A percentile compares a stretch with the other conserved stretches of the same genome.
phyloP scores from a whole-genome alignment of 2,797 vertebrate species.

The Gouania willdenowi region DNA sequence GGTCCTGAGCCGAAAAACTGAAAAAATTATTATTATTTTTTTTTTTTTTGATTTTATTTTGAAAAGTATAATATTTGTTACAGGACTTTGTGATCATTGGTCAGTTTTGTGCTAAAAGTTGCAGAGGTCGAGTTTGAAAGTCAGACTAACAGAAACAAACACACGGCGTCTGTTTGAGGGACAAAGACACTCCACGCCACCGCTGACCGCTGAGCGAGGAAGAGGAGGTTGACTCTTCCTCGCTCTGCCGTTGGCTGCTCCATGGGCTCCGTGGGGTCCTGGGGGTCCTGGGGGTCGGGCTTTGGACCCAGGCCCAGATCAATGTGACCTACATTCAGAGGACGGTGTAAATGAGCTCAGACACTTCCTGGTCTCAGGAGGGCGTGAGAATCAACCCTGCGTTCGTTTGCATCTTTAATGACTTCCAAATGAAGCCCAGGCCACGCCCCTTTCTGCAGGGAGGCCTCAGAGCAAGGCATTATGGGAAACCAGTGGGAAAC shows the following conservation, averaged over 20 bases:
- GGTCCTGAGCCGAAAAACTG: no score
- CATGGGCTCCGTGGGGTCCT: constrained; percentile 31
- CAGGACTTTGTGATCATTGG: no score
- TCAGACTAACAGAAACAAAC: no score
- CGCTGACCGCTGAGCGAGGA: constrained; percentile 5
- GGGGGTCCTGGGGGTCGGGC: constrained; percentile 38
- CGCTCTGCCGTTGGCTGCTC: no score
- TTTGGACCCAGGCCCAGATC: constrained; percentile 76
- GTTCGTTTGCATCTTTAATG: constrained; percentile 67
- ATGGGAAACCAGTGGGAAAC: no score
- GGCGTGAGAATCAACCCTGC: constrained; percentile 48
- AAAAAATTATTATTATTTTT: no score
- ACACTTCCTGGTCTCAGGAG: constrained; percentile 52
- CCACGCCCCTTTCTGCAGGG: constrained; percentile 18
- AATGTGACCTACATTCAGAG: constrained; percentile 79
- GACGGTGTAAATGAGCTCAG: constrained; percentile 75
- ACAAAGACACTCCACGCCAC: constrained; percentile 17
- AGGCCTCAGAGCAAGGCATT: no score
- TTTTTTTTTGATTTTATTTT: no score
- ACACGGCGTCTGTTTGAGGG: constrained; percentile 46
- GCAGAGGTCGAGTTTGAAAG: no score
- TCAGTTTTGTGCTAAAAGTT: no score
- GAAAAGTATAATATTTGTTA: no score
- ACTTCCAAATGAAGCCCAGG: constrained; percentile 71
- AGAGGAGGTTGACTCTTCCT: constrained; percentile 4